A percentile compares a stretch with the other conserved stretches of the same genome.
phyloP scores from a whole-genome alignment of 2,888 invertebrate genomes.

The Aphidoletes aphidimyza region DNA sequence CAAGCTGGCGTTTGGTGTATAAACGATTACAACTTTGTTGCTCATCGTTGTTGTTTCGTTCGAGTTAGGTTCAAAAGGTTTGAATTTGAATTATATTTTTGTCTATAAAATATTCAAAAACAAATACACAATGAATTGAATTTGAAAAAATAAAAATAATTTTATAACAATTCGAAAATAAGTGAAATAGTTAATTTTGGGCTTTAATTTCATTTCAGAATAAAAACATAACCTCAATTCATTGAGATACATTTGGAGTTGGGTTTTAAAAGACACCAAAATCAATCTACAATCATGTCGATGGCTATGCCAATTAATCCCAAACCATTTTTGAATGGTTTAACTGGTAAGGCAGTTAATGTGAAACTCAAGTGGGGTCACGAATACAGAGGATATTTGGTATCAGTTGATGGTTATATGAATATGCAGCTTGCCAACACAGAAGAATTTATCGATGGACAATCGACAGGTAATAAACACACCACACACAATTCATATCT shows the following conservation, averaged over 20 bases:
- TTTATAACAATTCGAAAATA: background rate
- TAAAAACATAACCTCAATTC: constrained; percentile 29
- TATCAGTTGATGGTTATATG: constrained; percentile 99
- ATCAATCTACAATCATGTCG: constrained; percentile 65
- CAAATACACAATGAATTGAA: no score
- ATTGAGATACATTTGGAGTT: background rate
- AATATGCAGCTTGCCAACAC: constrained; percentile 97
- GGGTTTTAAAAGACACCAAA: background rate
- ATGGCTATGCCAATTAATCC: constrained; percentile 97
- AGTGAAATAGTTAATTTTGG: background rate
- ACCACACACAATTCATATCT: no score
- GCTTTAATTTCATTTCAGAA: background rate
- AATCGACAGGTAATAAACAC: constrained; percentile 78
- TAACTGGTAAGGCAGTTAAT: constrained; percentile 97
- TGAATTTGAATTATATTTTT: background rate
- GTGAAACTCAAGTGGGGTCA: constrained; percentile 99
- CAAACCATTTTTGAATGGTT: constrained; percentile 97
- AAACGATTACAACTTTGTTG: constrained; percentile 29
- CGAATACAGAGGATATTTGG: constrained; percentile 97
- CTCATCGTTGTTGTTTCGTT: background rate
- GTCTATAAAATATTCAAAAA: background rate
- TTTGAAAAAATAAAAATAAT: background rate
- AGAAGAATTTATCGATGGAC: constrained; percentile 96
- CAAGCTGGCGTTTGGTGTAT: background rate
- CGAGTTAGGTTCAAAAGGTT: background rate